Conservation (phyloP, 1,140 invertebrate species). For the Polypedilum vanderplanki region DNA sequence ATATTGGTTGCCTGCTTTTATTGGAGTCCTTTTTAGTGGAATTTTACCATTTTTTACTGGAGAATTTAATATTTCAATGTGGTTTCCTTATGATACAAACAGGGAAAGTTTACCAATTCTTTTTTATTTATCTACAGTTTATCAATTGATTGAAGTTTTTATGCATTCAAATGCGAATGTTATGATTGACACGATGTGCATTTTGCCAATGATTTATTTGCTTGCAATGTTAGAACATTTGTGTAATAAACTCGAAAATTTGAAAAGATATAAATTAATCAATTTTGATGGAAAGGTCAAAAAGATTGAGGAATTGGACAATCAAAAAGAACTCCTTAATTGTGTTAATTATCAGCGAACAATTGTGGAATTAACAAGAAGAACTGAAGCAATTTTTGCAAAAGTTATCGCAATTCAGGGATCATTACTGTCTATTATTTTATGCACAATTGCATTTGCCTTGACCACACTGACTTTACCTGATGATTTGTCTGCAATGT, state of each 20-base stretch:
- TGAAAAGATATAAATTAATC: background rate
- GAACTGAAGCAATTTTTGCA: background rate
- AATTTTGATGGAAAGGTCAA: background rate
- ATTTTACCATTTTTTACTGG: background rate
- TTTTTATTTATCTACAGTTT: background rate
- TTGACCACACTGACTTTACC: background rate
- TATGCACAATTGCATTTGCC: background rate
- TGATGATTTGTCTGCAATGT: background rate
- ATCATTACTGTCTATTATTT: background rate
- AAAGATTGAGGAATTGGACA: background rate
- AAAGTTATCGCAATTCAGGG: background rate
- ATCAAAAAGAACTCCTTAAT: background rate
- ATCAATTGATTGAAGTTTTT: background rate
- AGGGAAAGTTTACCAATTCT: background rate
- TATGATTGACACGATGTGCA: background rate
- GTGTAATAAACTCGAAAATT: background rate
- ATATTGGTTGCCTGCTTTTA: background rate
- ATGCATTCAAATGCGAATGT: background rate
- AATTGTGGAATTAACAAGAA: background rate
- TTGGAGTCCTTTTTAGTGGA: too few relatives aligned
- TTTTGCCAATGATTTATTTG: background rate
- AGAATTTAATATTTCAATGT: background rate
- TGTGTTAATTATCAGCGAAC: background rate
- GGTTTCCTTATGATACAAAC: background rate
- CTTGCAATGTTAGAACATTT: background rate